Conservation (phyloP, 2,797 vertebrate species). For the Anabacerthia variegaticeps region DNA sequence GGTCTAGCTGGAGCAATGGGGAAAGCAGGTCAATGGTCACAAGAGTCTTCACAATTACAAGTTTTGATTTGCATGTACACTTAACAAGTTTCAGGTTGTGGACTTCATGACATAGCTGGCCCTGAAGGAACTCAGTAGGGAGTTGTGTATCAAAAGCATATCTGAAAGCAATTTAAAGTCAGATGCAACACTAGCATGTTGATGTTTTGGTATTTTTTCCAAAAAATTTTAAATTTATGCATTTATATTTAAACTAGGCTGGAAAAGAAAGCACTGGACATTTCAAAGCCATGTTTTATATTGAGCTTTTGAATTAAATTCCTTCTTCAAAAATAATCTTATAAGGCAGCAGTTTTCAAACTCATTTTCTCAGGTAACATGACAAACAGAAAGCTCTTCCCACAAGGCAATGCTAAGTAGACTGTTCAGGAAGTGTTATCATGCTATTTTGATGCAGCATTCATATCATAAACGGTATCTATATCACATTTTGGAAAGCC, state of each 20-base stretch:
- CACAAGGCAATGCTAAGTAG: neutral
- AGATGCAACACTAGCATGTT: neutral
- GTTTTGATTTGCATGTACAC: neutral
- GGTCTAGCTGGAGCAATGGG: neutral
- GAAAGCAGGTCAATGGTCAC: neutral
- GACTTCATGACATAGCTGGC: neutral
- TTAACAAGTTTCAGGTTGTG: neutral
- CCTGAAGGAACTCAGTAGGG: neutral
- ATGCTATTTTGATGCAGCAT: neutral
- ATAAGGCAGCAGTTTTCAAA: neutral
- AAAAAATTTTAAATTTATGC: neutral
- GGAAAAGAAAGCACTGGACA: neutral
- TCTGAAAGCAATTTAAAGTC: neutral
- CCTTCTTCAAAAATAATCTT: neutral
- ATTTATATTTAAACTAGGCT: neutral
- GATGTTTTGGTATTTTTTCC: neutral
- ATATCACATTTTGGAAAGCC: accelerated
- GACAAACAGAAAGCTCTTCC: neutral
- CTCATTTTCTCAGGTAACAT: neutral
- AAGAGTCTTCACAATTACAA: accelerated
- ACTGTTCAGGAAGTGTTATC: neutral
- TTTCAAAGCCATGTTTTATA: neutral
- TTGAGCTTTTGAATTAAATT: neutral
- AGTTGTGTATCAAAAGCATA: neutral
- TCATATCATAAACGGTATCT: neutral